Base-by-base conservation (phyloP, 2,113 vertebrate genomes). In the Trogon surrucura region DNA sequence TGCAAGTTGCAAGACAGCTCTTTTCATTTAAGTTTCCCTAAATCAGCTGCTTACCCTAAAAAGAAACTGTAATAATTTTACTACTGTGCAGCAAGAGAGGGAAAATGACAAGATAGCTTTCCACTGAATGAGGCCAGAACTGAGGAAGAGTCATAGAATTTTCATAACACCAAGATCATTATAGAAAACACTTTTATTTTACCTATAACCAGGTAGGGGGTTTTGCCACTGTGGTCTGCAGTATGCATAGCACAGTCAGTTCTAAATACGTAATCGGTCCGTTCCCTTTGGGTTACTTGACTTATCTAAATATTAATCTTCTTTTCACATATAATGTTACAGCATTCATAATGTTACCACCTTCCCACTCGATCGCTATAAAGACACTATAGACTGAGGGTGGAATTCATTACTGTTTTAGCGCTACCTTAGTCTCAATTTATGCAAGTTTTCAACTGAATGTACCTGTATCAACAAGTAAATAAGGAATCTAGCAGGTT, bases 1-100 rank as follows among this genome's bases (percentile, higher is more conserved):
- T 94, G 36, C 77, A 92, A 94, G 78, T 81, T 64, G 57, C 45
- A 69, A 70, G 62, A 93, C 54, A 92, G 36, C 45, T 94, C 69
- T 94, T 88, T 78, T 92, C 80, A 86, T 38, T 83, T 48, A 74
- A 86, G 9, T 81, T 97, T 95, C 81, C 53, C 75, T 80, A 91
- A 29, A 87, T 79, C 41, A 74, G 53, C 41, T 75, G 14, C 73
- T 91, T 80, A 74, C 48, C 83, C 79, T 61, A 75, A 67, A 60
- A 57, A 53, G 50, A 62, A 93, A 47, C n/a, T 21, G 54, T 54
- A 91, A 67, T 75, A 0, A 85, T 94, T 88, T 95, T 91, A 95
- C 83, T 69, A 23, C 53, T 75, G 41, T 77, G 30, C 50, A 47
- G 62, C 62, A 92, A 32, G 69, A 81, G 58, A 92, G n/a, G 16